Evolutionary conservation across 1,140 invertebrate species (phyloP).

Genomic region (Sipha flava): DNA sequence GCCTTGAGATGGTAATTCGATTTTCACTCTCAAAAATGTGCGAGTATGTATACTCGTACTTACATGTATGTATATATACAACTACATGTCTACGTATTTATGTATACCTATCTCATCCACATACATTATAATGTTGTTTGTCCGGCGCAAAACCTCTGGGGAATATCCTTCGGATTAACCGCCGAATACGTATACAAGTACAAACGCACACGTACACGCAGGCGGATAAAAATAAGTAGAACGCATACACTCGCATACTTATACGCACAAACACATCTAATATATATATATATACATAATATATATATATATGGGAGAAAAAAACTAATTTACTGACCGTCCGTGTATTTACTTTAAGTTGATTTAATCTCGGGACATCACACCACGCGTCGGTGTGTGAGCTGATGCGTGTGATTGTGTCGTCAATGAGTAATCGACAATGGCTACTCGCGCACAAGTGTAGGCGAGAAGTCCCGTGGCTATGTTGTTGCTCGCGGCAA

Average conservation of each 20-base stretch:
- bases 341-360: too few relatives aligned
- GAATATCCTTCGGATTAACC: background rate
- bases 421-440: too few relatives aligned
- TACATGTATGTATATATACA: background rate
- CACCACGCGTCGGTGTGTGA: too few relatives aligned
- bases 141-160: slow-evolving; percentile 14
- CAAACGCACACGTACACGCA: background rate
- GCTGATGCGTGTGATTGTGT: too few relatives aligned
- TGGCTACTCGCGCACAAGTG: too few relatives aligned
- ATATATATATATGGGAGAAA: too few relatives aligned
- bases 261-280: background rate
- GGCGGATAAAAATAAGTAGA: background rate
- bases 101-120: background rate
- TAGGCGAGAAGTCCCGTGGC: too few relatives aligned
- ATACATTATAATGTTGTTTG: slow-evolving; percentile 20
- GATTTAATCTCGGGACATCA: too few relatives aligned
- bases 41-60: background rate
- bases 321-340: too few relatives aligned
- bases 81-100: background rate
- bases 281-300: too few relatives aligned
- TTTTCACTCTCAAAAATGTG: background rate
- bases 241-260: too few relatives aligned
- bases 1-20: slow-evolving; percentile 19
- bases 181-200: background rate
- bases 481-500: too few relatives aligned